phyloP scores from a whole-genome alignment of 1,140 invertebrate species.

The Lepidurus apus region DNA sequence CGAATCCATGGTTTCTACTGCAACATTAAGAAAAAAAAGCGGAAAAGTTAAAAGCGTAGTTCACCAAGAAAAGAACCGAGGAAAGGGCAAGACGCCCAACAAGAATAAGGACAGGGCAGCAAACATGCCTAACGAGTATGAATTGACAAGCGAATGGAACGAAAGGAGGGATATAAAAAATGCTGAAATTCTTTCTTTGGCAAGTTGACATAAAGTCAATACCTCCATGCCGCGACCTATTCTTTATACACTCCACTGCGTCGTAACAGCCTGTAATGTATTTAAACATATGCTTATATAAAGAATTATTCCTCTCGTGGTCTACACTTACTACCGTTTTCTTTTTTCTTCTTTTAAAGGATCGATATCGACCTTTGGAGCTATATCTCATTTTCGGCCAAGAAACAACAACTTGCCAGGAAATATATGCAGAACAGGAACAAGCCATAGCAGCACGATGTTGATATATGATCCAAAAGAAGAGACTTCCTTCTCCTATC shows the following conservation, averaged over 20 bases:
- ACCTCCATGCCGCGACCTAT: not conserved
- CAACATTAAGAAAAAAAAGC: not conserved
- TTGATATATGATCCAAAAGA: not conserved
- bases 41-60: no score
- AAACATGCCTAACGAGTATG: not conserved
- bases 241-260: not conserved
- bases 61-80: no score
- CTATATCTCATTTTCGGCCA: not conserved
- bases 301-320: no score
- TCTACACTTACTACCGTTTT: no score
- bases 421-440: not conserved
- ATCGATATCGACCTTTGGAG: not conserved
- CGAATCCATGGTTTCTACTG: not conserved
- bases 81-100: not conserved
- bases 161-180: not conserved
- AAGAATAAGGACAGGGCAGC: not conserved
- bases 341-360: no score
- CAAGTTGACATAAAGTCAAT: not conserved
- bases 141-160: constrained; percentile 3
- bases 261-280: no score
- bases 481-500: not conserved
- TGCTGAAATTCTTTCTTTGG: not conserved
- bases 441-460: not conserved
- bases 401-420: not conserved
- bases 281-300: no score